Percentiles rank a stretch among this genome's conserved stretches.
These are phyloP conservation scores for Aporophyla nigra DNA, from an alignment of 2,888 invertebrate genomes.

Conservation along the genomic window DNA sequence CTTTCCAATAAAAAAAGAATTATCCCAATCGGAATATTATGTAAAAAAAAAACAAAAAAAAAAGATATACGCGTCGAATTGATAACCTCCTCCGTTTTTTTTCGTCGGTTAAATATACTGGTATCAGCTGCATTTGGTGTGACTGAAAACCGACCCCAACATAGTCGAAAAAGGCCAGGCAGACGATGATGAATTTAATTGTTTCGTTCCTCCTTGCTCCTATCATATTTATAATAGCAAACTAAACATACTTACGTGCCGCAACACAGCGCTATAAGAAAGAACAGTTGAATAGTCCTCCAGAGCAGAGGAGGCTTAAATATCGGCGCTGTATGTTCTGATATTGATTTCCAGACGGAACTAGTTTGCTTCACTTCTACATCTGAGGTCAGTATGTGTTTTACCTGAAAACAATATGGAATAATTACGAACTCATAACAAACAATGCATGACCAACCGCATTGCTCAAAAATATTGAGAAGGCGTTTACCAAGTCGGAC, in stretches of 20 bases:
- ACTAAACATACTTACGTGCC: conserved; percentile 87
- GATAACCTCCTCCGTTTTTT: too few relatives aligned
- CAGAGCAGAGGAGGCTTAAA: conserved; percentile 88
- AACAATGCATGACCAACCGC: too few relatives aligned
- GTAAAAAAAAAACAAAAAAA: too few relatives aligned
- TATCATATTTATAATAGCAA: conserved; percentile 9
- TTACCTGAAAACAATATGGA: conserved; percentile 71
- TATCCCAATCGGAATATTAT: too few relatives aligned
- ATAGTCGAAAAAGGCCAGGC: too few relatives aligned
- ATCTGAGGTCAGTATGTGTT: conserved; percentile 62
- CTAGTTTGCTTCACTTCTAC: conserved; percentile 30
- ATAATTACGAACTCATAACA: background rate
- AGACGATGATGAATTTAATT: background rate
- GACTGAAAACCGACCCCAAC: too few relatives aligned
- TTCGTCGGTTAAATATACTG: too few relatives aligned
- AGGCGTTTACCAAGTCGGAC: too few relatives aligned
- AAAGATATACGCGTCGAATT: too few relatives aligned
- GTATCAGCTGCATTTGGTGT: too few relatives aligned
- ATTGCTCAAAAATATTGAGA: too few relatives aligned
- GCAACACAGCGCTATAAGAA: conserved; percentile 90
- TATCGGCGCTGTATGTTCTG: conserved; percentile 87
- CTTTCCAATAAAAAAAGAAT: too few relatives aligned
- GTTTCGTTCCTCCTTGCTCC: background rate
- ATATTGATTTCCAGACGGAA: conserved; percentile 82
- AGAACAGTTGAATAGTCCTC: conserved; percentile 88